Conservation (phyloP, 2,797 vertebrate genomes). For the Chromobotia macracanthus region DNA sequence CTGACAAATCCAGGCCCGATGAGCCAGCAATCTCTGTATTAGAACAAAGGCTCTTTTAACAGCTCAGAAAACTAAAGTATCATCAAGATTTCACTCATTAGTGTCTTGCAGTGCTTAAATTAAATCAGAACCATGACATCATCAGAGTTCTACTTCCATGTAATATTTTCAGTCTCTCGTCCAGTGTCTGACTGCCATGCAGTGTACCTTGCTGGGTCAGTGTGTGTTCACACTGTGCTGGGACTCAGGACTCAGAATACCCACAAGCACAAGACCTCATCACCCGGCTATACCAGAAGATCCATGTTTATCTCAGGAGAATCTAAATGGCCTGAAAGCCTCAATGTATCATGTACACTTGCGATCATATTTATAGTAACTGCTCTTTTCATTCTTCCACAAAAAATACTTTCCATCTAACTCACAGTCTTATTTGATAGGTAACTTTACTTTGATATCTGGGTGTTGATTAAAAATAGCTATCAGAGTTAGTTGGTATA, state of each 20-base stretch:
- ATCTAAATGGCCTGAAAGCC: constrained; percentile 36
- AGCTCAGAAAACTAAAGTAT: constrained; percentile 8
- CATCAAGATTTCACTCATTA: constrained; percentile 24
- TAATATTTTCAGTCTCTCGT: background rate
- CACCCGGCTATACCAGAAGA: constrained; percentile 14
- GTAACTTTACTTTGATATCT: constrained; percentile 17
- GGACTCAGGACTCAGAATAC: constrained; percentile 49
- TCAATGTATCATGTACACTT: constrained; percentile 25
- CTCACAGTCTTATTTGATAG: constrained; percentile 14
- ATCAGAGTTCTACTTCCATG: background rate
- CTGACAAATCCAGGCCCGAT: background rate
- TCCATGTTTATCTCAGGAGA: constrained; percentile 53
- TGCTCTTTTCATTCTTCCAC: background rate
- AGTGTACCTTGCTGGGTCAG: background rate
- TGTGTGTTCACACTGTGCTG: constrained; percentile 32
- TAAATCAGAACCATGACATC: constrained; percentile 16
- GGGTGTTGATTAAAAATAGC: background rate
- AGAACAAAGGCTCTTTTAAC: background rate
- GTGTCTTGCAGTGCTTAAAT: constrained; percentile 18
- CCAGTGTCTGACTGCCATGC: constrained; percentile 23
- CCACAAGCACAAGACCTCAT: constrained; percentile 54
- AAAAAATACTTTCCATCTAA: background rate
- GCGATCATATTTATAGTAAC: background rate
- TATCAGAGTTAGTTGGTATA: constrained; percentile 8
- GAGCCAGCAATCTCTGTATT: background rate